A percentile compares a stretch with the other conserved stretches of the same genome.
These are phyloP conservation scores for Exephanes ischioxanthus DNA, from an alignment of 2,888 invertebrate species.

Conservation along the genomic window DNA sequence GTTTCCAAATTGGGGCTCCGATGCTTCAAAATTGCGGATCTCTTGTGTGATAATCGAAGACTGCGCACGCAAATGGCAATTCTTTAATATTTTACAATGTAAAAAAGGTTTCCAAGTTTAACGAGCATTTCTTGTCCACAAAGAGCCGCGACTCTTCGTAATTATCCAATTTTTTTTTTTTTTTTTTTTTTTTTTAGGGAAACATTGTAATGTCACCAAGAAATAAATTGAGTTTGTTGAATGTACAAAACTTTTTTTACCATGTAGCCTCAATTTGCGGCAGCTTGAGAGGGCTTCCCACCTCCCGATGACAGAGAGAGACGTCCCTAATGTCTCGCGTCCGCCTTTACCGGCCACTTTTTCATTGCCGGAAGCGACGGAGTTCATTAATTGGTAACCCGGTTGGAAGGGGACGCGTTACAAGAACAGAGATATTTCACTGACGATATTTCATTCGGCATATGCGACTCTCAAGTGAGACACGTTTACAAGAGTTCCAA, in stretches of 20 bases:
- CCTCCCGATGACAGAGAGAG: constrained; percentile 11
- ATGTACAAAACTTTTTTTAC: neutral
- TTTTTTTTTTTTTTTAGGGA: neutral
- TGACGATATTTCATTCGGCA: constrained; percentile 32
- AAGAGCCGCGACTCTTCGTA: neutral
- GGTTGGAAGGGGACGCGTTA: neutral
- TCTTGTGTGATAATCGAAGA: neutral
- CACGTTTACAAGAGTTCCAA: constrained; percentile 38
- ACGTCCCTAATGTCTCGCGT: neutral
- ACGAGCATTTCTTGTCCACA: neutral
- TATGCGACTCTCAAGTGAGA: constrained; percentile 14
- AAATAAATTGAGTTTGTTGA: neutral
- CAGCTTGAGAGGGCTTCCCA: neutral
- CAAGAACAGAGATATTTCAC: constrained; percentile 33
- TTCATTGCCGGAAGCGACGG: neutral
- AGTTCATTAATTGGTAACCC: constrained; percentile 18
- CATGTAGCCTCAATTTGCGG: neutral
- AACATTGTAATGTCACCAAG: neutral
- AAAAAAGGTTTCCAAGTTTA: neutral
- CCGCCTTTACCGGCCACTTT: constrained; percentile 1
- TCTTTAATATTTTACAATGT: neutral
- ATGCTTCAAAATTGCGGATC: neutral
- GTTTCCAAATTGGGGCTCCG: neutral
- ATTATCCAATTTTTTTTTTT: neutral
- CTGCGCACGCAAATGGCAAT: neutral